A percentile compares a stretch with the other conserved stretches of the same genome.
phyloP scores from a whole-genome alignment of 2,888 invertebrate genomes.

The Eupelmus urozonus region DNA sequence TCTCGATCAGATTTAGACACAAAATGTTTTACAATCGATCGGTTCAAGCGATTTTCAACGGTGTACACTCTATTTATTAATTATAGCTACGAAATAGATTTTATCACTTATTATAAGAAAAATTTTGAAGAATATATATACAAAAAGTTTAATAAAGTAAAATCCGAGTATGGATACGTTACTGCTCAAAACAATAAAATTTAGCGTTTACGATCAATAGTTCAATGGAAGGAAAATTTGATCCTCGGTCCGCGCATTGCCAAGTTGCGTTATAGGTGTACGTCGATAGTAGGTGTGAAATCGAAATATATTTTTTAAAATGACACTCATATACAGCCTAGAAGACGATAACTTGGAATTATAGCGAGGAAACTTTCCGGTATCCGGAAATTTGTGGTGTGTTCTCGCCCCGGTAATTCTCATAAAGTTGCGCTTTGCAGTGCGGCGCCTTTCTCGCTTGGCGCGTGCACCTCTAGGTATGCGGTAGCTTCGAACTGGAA shows the following conservation, averaged over 20 bases:
- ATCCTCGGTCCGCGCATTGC: background rate
- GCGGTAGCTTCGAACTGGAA: background rate
- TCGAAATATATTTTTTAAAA: conserved; percentile 57
- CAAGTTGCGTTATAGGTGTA: background rate
- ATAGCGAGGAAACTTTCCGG: conserved; percentile 56
- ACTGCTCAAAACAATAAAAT: background rate
- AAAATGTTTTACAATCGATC: too few relatives aligned
- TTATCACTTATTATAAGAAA: too few relatives aligned
- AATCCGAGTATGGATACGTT: background rate
- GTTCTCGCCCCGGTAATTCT: conserved; percentile 54
- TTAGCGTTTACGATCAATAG: conserved; percentile 32
- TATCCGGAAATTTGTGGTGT: conserved; percentile 61
- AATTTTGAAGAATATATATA: too few relatives aligned
- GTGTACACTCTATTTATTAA: too few relatives aligned
- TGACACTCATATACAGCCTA: conserved; percentile 35
- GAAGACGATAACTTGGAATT: conserved; percentile 60
- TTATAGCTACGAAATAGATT: too few relatives aligned
- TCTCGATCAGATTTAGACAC: too few relatives aligned
- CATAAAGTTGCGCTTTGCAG: conserved; percentile 56
- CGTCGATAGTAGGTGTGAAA: conserved; percentile 1
- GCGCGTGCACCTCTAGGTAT: too few relatives aligned
- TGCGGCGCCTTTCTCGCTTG: conserved; percentile 21
- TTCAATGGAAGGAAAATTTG: conserved; percentile 38
- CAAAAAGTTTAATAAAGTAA: too few relatives aligned
- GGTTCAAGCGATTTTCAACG: too few relatives aligned